These are phyloP conservation scores for Stichopus chloronotus DNA, from an alignment of 35 echinoderm and acorn worm genomes.

Conservation along the genomic window DNA sequence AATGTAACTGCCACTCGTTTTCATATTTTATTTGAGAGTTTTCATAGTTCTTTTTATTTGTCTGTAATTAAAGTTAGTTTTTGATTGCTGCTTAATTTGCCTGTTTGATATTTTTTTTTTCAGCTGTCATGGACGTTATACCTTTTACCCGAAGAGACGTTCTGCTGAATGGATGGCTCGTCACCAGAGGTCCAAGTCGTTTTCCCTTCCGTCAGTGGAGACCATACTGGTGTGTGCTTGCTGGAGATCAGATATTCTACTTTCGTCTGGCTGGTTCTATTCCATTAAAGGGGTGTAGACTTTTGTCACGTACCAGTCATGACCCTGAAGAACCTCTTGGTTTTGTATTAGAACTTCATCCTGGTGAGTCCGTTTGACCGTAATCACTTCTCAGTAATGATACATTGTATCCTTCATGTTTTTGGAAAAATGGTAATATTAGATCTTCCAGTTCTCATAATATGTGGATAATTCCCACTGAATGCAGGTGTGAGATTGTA, in stretches of 20 bases:
- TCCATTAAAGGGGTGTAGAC: conserved; percentile 77
- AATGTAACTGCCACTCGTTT: too few species aligned
- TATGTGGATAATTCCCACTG: neutral
- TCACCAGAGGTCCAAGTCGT: conserved; percentile 56
- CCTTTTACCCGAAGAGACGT: conserved; percentile 66
- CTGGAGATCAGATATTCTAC: conserved; percentile 80
- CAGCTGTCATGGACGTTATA: conserved; percentile 47
- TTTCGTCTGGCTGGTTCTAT: conserved; percentile 83
- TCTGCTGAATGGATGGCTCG: conserved; percentile 71
- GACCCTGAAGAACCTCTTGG: conserved; percentile 86
- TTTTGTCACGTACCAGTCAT: conserved; percentile 71
- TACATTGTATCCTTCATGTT: neutral
- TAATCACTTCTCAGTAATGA: neutral
- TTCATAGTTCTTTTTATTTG: too few species aligned
- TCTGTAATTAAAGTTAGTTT: too few species aligned
- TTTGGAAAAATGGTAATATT: too few species aligned
- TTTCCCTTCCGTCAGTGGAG: conserved; percentile 75
- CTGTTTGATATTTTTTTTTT: neutral
- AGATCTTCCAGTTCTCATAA: too few species aligned
- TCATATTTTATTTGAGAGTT: too few species aligned
- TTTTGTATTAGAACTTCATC: conserved; percentile 78
- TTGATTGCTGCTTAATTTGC: too few species aligned
- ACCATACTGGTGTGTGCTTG: conserved; percentile 84
- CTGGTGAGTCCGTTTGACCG: conserved; percentile 43
- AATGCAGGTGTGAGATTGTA: too few species aligned